These are phyloP conservation scores for Coelopa pilipes DNA, from an alignment of 2,888 invertebrate genomes.

Conservation along the genomic window DNA sequence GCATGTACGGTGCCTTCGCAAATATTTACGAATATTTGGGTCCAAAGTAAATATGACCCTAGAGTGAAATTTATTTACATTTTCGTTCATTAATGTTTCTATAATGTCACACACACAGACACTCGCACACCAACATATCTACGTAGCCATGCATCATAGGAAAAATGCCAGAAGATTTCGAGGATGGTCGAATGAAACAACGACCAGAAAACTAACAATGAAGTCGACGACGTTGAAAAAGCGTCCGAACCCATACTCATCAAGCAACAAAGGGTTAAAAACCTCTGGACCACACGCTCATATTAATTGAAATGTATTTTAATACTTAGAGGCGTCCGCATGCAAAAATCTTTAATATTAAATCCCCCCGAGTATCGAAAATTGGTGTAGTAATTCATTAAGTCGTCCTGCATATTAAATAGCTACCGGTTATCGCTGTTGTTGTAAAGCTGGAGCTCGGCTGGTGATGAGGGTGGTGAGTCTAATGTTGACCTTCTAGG, in stretches of 20 bases:
- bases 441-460: not conserved
- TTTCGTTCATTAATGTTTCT: conserved; percentile 54
- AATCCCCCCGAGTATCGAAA: not conserved
- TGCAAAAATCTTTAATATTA: conserved; percentile 7
- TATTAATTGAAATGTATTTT: conserved; percentile 50
- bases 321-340: conserved; percentile 14
- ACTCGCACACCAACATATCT: conserved; percentile 16
- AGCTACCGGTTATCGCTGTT: not conserved
- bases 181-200: not conserved
- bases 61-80: conserved; percentile 55
- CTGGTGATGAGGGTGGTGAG: not conserved
- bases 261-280: conserved; percentile 25
- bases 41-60: conserved; percentile 55
- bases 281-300: conserved; percentile 34
- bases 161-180: conserved; percentile 20
- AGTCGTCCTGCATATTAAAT: conserved; percentile 10
- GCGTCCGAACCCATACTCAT: not conserved
- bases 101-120: conserved; percentile 46
- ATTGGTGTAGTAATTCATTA: conserved; percentile 17
- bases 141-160: not conserved
- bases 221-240: not conserved
- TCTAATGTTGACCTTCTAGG: conserved; percentile 7
- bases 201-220: not conserved
- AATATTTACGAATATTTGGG: conserved; percentile 52
- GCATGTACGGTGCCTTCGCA: conserved; percentile 41